These are phyloP conservation scores for Rhabdomys dilectus DNA, from an alignment of 2,113 vertebrate genomes.

Conservation along the genomic window DNA sequence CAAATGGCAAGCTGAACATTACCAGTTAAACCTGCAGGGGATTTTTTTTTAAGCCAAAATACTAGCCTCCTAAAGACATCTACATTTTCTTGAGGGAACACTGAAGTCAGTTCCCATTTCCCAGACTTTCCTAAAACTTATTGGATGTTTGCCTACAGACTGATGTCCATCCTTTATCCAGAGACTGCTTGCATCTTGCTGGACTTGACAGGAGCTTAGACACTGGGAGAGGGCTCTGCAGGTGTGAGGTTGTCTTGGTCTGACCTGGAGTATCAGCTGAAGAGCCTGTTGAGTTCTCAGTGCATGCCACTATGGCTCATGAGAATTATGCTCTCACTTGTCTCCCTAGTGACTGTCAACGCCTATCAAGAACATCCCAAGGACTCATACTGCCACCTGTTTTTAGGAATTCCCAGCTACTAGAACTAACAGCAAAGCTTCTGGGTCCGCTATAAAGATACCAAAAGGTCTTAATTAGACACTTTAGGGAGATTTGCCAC, in stretches of 20 bases:
- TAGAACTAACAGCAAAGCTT: not conserved
- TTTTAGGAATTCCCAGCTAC: not conserved
- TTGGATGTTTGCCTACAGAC: too few relatives aligned
- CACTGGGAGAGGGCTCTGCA: fast-evolving
- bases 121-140: not conserved
- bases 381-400: not conserved
- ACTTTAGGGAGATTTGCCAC: not conserved
- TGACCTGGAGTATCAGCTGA: fast-evolving
- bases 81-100: not conserved
- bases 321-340: fast-evolving
- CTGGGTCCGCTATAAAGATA: not conserved
- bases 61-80: not conserved
- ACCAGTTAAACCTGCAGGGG: not conserved
- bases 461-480: too few relatives aligned
- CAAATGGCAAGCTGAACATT: not conserved
- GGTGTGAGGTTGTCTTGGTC: not conserved
- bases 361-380: too few relatives aligned
- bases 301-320: not conserved
- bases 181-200: not conserved
- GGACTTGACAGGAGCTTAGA: not conserved
- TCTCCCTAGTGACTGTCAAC: too few relatives aligned
- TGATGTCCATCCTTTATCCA: not conserved
- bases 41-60: not conserved
- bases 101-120: too few relatives aligned
- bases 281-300: fast-evolving